Conservation (phyloP, 2,888 invertebrate genomes). For the Synanthedon myopaeformis region DNA sequence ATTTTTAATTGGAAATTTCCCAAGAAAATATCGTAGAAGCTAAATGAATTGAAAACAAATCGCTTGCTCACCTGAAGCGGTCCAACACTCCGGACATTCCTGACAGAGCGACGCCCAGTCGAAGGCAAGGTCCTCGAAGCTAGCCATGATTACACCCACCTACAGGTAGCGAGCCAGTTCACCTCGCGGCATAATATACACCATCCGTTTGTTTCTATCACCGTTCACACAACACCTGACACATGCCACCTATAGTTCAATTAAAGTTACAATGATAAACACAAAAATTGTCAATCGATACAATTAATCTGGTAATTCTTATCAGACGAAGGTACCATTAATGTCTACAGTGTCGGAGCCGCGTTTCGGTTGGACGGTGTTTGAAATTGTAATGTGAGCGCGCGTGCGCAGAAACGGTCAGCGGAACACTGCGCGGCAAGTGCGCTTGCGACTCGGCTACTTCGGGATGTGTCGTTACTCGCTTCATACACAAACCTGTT, state of each 20-base stretch:
- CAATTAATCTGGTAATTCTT: neutral
- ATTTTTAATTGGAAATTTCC: no score
- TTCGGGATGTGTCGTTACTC: conserved; percentile 35
- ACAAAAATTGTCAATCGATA: no score
- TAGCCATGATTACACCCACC: conserved; percentile 62
- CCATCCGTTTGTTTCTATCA: conserved; percentile 15
- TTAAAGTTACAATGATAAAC: no score
- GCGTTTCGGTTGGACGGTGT: conserved; percentile 17
- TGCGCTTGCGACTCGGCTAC: conserved; percentile 33
- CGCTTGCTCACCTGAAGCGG: conserved; percentile 68
- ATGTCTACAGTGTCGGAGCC: conserved; percentile 22
- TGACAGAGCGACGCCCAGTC: conserved; percentile 76
- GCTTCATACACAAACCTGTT: conserved; percentile 43
- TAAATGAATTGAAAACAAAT: neutral
- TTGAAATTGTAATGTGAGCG: conserved; percentile 32
- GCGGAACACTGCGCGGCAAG: conserved; percentile 53
- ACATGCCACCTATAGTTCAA: conserved; percentile 19
- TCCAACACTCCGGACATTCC: conserved; percentile 74
- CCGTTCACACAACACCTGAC: conserved; percentile 41
- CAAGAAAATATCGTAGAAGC: no score
- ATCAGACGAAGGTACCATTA: neutral
- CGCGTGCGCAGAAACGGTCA: conserved; percentile 47
- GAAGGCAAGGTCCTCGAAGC: conserved; percentile 73
- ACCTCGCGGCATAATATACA: conserved; percentile 34
- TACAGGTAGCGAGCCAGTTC: conserved; percentile 20